Conservation (phyloP, 1,140 invertebrate species). For the Harlomillsia oculata region DNA sequence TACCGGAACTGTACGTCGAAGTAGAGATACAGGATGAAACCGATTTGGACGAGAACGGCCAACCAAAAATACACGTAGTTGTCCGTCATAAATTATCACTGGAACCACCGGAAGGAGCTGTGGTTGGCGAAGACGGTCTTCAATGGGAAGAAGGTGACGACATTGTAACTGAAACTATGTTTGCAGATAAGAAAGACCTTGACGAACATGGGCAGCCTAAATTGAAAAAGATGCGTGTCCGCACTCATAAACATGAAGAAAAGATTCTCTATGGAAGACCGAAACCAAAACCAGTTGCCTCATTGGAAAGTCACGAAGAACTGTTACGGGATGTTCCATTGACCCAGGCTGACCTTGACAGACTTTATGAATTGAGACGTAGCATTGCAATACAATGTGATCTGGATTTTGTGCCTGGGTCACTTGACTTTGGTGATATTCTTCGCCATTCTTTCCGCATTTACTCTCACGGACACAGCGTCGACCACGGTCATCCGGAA, state of each 20-base stretch:
- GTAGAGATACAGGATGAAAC: background rate
- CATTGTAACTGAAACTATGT: background rate
- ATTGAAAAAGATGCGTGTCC: background rate
- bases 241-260: background rate
- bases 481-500: too few species aligned
- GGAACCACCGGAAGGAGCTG: background rate
- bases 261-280: background rate
- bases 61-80: background rate
- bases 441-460: constrained; percentile 5
- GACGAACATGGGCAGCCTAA: constrained; percentile 4
- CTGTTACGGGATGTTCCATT: background rate
- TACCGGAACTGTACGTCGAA: too few species aligned
- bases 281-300: background rate
- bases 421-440: constrained; percentile 12
- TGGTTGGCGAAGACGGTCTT: background rate
- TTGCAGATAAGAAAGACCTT: background rate
- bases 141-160: constrained; percentile 3
- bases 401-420: constrained; percentile 1
- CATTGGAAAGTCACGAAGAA: background rate
- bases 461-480: constrained; percentile 9
- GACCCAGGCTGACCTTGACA: background rate
- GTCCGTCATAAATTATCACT: background rate
- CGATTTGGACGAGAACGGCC: background rate
- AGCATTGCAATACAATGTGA: constrained; percentile 1
- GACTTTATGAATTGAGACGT: background rate